Evolutionary conservation across 2,797 vertebrate genomes (phyloP), one percentile per base, ranked within the genome.

Genomic region (Calcarius lapponicus): DNA sequence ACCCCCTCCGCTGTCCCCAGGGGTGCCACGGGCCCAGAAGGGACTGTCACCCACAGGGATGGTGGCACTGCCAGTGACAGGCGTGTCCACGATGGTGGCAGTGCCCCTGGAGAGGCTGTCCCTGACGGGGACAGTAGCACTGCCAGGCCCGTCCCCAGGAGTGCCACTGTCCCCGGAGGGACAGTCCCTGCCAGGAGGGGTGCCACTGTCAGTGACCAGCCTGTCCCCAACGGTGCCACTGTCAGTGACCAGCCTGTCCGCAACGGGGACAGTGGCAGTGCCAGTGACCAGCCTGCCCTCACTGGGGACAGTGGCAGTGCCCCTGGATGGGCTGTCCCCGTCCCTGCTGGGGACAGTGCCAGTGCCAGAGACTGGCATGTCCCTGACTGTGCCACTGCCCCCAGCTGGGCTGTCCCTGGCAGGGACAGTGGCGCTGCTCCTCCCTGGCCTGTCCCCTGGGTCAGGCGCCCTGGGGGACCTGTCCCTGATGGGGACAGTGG

Each of bases 1-100:
- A 3, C 7, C 16, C 1, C 3, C n/a, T 3, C 3, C 4, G 6
- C 50, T n/a, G 53, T 67, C 64, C 78, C 64, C 76, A 11, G 1
- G 0, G 8, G 3, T 15, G 48, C 4, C 40, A 4, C 28, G 3
- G 40, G 3, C n/a, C 48, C 67, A 38, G 22, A 53, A 29, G 0
- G 67, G 28, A 16, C 28, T 38, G 58, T 62, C 40, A 50, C 40
- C 18, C 8, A 5, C 2, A 1, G 48, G n/a, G 18, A 31, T 3
- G 34, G 66, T 17, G 66, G 40, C 67, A 40, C 57, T 54, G 78
- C 24, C 10, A 3, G 34, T 28, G 64, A 80, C 29, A 0, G 64
- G 45, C 29, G 11, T 48, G 64, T 80, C 53, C 64, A 67, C 64
- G 34, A 72, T 22, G 80, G 80, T 82, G 80, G 28, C 67, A 54